Evolutionary conservation across 2,797 vertebrate species (phyloP), one percentile per base, ranked within the genome.

Genomic region (Crypturellus tataupa): DNA sequence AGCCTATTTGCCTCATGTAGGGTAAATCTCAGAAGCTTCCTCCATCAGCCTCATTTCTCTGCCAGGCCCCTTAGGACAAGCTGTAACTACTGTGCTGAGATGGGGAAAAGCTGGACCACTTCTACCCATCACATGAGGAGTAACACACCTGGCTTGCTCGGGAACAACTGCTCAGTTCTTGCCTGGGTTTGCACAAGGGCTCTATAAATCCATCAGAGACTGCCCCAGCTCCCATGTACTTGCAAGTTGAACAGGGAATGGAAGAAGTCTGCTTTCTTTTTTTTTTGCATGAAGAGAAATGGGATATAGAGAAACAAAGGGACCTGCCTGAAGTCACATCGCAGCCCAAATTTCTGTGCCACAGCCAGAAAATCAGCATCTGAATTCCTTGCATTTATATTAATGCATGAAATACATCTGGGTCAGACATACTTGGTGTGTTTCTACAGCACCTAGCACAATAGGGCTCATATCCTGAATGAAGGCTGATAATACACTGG

Each of bases 381-480:
- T 79, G 67, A 59, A 39, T 63, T 65, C 35, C 29, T 71, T 87
- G 33, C 47, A 53, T 63, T 80, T 71, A 16, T 79, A 31, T 1
- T 47, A 39, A 49, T 59, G 17, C 35, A 40, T 63, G 55, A 79
- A 2, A 1, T 42, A 56, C 51, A 29, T 91, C 76, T 44, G 24
- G 67, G 39, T 91, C 51, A 76, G 67, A 59, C 24, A 40, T 18
- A 33, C 17, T n/a, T 18, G 12, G n/a, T 65, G 58, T 79, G 25
- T 67, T 85, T 85, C 70, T 93, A 49, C 73, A 94, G 46, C 72
- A 72, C 35, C 56, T 70, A 47, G 46, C 19, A 39, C 51, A 76
- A 19, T 3, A 39, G 33, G 40, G 20, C 20, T 73, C 37, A 49
- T 73, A 24, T 76, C 67, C 76, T 91, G 82, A 84, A 77, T 14